Evolutionary conservation across 92 coral and sea anemone genomes (phyloP).

Genomic region (Epizoanthus rinbou): DNA sequence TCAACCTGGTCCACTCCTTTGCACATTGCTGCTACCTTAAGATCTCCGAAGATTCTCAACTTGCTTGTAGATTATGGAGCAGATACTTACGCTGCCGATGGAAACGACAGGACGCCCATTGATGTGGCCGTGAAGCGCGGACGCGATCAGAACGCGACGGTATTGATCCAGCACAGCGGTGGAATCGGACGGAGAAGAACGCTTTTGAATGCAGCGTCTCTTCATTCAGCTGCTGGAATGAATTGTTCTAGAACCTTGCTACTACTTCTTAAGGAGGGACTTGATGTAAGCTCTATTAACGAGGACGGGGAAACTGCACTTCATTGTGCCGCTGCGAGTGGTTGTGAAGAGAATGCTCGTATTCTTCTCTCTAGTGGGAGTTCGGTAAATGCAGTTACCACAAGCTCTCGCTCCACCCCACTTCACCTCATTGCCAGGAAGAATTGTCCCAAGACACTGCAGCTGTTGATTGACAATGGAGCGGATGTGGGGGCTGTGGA

Average conservation of each 20-base stretch:
- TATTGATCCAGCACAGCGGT: slow-evolving; percentile 16
- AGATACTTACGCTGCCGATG: slow-evolving; percentile 27
- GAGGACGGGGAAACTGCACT: slow-evolving; percentile 3
- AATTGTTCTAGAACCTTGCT: slow-evolving; percentile 2
- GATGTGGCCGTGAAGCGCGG: slow-evolving; percentile 22
- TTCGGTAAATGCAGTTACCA: slow-evolving; percentile 2
- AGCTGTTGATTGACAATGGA: slow-evolving; percentile 20
- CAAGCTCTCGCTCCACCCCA: slow-evolving; percentile 18
- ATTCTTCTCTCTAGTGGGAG: slow-evolving; percentile 24
- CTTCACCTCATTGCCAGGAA: slow-evolving; percentile 6
- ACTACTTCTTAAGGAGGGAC: slow-evolving; percentile 9
- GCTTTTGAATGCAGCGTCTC: not conserved
- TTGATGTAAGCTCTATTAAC: slow-evolving; percentile 14
- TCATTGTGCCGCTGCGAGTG: not conserved
- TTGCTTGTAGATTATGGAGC: slow-evolving; percentile 30
- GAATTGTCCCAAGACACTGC: slow-evolving; percentile 19
- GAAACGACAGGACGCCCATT: slow-evolving; percentile 34
- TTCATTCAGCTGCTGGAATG: slow-evolving; percentile 34
- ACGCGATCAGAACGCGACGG: not conserved
- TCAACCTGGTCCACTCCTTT: slow-evolving; percentile 35
- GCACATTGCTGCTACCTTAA: slow-evolving; percentile 34
- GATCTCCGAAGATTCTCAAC: slow-evolving; percentile 29
- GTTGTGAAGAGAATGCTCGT: slow-evolving; percentile 19
- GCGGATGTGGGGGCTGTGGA: slow-evolving; percentile 1
- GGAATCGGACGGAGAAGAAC: not conserved